Evolutionary conservation across 2,797 vertebrate genomes (phyloP).

Genomic region (Mus spretus): DNA sequence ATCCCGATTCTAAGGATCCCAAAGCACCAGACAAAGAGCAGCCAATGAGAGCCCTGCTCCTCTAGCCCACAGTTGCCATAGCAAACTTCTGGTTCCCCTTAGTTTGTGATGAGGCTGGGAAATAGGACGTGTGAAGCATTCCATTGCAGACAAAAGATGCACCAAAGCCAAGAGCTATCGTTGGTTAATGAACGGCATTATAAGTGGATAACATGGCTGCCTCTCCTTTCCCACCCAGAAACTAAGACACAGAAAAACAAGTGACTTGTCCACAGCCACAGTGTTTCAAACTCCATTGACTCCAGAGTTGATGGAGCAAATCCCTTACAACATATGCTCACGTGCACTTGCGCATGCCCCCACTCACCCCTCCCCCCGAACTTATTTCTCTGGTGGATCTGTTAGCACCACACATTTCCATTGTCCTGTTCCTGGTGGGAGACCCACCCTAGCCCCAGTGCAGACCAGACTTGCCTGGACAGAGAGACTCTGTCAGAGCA

Average conservation of each 20-base stretch:
- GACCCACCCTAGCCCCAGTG: neutral
- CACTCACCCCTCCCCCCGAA: neutral
- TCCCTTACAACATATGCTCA: neutral
- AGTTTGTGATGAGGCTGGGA: neutral
- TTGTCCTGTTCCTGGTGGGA: neutral
- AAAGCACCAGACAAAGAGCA: constrained; percentile 1
- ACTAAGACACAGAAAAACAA: neutral
- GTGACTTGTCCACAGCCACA: neutral
- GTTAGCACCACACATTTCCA: neutral
- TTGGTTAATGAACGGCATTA: neutral
- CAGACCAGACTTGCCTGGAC: neutral
- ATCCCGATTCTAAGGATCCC: neutral
- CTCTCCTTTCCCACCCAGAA: neutral
- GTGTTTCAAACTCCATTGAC: neutral
- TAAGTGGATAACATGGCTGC: neutral
- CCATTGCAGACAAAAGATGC: neutral
- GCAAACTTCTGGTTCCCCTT: constrained; percentile 27
- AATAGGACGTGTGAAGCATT: neutral
- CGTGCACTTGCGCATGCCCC: no score
- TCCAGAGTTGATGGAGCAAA: neutral
- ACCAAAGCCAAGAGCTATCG: neutral
- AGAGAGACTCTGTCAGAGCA: neutral
- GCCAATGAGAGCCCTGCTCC: neutral
- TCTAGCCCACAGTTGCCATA: constrained; percentile 18
- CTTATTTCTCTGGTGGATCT: neutral